A percentile compares a stretch with the other conserved stretches of the same genome.
These are phyloP conservation scores for Hypocryptadius cinnamomeus DNA, from an alignment of 2,113 vertebrate species.

Conservation along the genomic window DNA sequence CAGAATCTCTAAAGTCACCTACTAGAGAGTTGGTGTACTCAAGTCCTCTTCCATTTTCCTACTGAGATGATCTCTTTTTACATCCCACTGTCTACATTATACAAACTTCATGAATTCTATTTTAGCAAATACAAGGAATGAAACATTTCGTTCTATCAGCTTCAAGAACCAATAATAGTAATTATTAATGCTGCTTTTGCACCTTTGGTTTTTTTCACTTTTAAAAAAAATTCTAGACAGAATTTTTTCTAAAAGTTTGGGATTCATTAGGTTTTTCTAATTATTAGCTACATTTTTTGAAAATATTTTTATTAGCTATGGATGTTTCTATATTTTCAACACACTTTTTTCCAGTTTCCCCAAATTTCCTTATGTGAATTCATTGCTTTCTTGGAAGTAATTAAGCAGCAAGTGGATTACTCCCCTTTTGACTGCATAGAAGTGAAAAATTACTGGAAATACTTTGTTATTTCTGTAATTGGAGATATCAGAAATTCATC, in stretches of 20 bases:
- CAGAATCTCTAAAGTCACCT: background rate
- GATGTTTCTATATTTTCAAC: background rate
- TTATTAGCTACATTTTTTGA: background rate
- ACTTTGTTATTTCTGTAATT: background rate
- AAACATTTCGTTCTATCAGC: background rate
- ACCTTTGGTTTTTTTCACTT: background rate
- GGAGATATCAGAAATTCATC: background rate
- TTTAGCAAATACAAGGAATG: background rate
- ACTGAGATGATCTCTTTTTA: background rate
- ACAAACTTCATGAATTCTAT: background rate
- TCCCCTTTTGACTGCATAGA: background rate
- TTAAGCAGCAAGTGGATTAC: background rate
- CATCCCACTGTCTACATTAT: background rate
- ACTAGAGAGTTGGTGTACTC: background rate
- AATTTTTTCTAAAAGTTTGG: background rate
- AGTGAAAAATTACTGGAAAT: background rate
- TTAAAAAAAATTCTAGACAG: background rate
- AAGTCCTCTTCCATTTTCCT: background rate
- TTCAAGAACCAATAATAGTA: background rate
- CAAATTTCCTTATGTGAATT: background rate
- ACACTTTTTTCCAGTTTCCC: accelerated
- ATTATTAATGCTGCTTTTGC: background rate
- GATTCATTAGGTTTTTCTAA: background rate
- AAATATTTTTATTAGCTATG: background rate
- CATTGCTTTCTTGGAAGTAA: background rate